phyloP scores from a whole-genome alignment of 1,140 invertebrate species.

The Wiebesia pumilae region DNA sequence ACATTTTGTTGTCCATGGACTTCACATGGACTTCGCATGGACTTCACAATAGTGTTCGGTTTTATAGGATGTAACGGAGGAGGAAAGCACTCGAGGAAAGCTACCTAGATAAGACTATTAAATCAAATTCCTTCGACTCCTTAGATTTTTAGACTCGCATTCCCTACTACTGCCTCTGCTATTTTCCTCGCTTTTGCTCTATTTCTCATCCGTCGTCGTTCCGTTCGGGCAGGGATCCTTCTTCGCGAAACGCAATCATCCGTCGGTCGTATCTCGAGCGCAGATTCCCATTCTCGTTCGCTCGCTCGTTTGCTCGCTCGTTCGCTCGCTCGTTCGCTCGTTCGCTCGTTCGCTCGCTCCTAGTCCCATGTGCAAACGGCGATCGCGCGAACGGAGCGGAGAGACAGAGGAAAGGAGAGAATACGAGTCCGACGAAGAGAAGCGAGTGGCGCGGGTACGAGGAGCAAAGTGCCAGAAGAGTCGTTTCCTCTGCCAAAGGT shows the following conservation, averaged over 20 bases:
- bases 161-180: too few relatives aligned
- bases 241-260: slow-evolving; percentile 35
- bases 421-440: background rate
- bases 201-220: background rate
- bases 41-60: background rate
- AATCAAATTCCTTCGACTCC: background rate
- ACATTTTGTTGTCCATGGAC: background rate
- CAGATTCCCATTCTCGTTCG: slow-evolving; percentile 14
- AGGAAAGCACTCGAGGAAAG: too few relatives aligned
- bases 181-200: background rate
- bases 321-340: background rate
- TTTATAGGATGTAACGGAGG: background rate
- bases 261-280: slow-evolving; percentile 35
- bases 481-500: slow-evolving; percentile 58
- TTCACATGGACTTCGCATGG: background rate
- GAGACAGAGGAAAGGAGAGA: too few relatives aligned
- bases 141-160: background rate
- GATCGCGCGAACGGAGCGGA: too few relatives aligned
- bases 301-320: background rate
- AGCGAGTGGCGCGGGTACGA: background rate
- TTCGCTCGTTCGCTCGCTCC: too few relatives aligned
- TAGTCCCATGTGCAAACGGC: too few relatives aligned
- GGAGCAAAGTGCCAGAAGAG: background rate
- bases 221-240: background rate
- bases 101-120: background rate